These are phyloP conservation scores for Nomada hirtipes DNA, from an alignment of 2,888 invertebrate species.

Conservation along the genomic window DNA sequence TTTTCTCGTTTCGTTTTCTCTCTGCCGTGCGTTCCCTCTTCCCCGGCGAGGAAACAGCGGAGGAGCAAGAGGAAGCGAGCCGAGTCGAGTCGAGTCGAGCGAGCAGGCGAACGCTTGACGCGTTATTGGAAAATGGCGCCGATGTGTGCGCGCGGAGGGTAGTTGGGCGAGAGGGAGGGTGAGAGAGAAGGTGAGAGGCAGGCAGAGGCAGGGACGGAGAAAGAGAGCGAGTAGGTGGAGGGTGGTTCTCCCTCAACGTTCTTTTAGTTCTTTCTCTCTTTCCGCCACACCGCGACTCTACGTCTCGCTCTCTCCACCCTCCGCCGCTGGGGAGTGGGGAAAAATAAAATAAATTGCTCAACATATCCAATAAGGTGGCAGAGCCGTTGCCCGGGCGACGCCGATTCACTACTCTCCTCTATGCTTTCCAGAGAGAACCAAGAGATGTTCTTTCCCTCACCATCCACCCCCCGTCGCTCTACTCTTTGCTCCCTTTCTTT, in stretches of 20 bases:
- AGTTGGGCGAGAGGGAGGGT: slow-evolving; percentile 2
- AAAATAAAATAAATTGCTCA: slow-evolving; percentile 84
- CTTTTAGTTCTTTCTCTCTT: slow-evolving; percentile 33
- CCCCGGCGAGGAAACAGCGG: slow-evolving; percentile 41
- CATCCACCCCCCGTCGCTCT: slow-evolving; percentile 26
- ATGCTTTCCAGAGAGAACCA: slow-evolving; percentile 71
- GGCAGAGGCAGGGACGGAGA: neutral
- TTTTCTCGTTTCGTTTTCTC: slow-evolving; percentile 58
- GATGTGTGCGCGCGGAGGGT: slow-evolving; percentile 75
- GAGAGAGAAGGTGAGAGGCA: neutral
- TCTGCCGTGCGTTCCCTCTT: slow-evolving; percentile 19
- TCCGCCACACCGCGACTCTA: slow-evolving; percentile 18
- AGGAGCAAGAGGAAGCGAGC: slow-evolving; percentile 54
- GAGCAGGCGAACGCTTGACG: slow-evolving; percentile 76
- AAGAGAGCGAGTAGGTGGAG: slow-evolving; percentile 49
- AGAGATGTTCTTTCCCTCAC: slow-evolving; percentile 65
- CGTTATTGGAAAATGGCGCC: slow-evolving; percentile 84
- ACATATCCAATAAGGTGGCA: slow-evolving; percentile 84
- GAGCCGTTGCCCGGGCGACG: slow-evolving; percentile 83
- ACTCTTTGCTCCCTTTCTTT: slow-evolving; percentile 38
- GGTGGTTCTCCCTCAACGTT: slow-evolving; percentile 37
- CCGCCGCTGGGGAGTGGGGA: slow-evolving; percentile 65
- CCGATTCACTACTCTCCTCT: slow-evolving; percentile 75
- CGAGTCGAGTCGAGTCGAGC: slow-evolving; percentile 43
- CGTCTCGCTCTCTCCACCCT: slow-evolving; percentile 15